Percentiles rank a stretch among this genome's conserved stretches.
Conservation (phyloP, 2,888 invertebrate species). For the Hypselothyrea guttata region DNA sequence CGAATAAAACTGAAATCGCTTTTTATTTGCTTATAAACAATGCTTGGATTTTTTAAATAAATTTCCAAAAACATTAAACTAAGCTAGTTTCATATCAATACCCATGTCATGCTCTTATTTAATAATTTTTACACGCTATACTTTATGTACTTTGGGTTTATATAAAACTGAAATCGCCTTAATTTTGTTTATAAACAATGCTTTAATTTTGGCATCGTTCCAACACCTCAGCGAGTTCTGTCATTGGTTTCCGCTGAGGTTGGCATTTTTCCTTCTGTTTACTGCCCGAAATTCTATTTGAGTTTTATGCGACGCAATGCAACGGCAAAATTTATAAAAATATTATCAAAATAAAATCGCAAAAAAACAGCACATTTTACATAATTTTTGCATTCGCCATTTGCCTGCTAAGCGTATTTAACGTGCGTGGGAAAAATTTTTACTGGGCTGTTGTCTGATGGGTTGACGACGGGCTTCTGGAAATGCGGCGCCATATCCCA, state of each 20-base stretch:
- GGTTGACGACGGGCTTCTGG: constrained; percentile 46
- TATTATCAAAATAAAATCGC: constrained; percentile 21
- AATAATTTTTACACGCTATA: no score
- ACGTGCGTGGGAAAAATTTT: constrained; percentile 69
- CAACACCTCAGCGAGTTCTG: constrained; percentile 48
- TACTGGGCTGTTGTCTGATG: constrained; percentile 40
- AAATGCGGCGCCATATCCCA: constrained; percentile 43
- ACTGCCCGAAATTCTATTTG: constrained; percentile 33
- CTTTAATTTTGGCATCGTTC: constrained; percentile 15
- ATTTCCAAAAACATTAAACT: no score
- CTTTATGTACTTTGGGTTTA: no score
- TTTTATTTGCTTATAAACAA: constrained; percentile 72
- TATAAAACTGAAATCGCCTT: no score
- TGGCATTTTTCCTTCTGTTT: constrained; percentile 14
- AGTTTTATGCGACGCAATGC: constrained; percentile 33
- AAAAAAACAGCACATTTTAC: constrained; percentile 66
- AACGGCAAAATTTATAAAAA: constrained; percentile 22
- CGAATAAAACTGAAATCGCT: no score
- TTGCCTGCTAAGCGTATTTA: constrained; percentile 47
- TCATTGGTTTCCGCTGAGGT: constrained; percentile 39
- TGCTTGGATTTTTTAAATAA: constrained; percentile 9
- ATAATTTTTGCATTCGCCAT: constrained; percentile 61
- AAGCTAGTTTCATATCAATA: no score
- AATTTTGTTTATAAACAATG: constrained; percentile 69
- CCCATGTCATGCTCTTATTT: no score